phyloP scores from a whole-genome alignment of 2,797 vertebrate genomes.

The Micropoecilia bifurca region DNA sequence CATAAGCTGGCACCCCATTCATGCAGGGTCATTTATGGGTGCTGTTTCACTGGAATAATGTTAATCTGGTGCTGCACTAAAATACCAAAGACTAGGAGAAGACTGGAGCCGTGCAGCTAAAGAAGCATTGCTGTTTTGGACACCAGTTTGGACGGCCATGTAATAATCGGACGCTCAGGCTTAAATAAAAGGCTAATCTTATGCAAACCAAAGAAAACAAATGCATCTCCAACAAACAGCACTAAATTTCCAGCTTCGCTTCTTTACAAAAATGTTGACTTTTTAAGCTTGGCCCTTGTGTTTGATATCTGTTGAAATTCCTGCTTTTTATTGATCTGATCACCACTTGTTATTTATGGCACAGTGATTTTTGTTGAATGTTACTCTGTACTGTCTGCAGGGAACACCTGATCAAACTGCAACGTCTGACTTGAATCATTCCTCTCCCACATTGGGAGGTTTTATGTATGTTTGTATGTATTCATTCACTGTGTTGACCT shows the following conservation, averaged over 20 bases:
- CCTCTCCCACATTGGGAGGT: constrained; percentile 81
- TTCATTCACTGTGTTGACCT: constrained; percentile 58
- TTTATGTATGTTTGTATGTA: constrained; percentile 49
- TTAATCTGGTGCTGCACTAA: constrained; percentile 67
- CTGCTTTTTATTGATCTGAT: constrained; percentile 44
- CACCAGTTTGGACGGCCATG: constrained; percentile 14
- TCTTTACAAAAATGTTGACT: constrained; percentile 20
- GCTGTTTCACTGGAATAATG: constrained; percentile 69
- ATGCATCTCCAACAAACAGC: constrained; percentile 52
- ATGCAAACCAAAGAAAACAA: constrained; percentile 10
- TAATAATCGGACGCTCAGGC: constrained; percentile 13
- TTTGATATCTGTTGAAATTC: constrained; percentile 26
- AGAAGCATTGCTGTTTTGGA: constrained; percentile 45
- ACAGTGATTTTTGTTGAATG: constrained; percentile 60
- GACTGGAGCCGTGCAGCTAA: constrained; percentile 16
- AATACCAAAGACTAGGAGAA: constrained; percentile 44
- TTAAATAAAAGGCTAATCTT: background rate
- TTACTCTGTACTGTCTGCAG: constrained; percentile 65
- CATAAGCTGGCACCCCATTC: constrained; percentile 37
- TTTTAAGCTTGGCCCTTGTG: constrained; percentile 31
- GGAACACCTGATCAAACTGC: constrained; percentile 64
- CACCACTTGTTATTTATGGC: constrained; percentile 74
- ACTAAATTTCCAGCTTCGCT: constrained; percentile 35
- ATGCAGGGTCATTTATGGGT: constrained; percentile 41
- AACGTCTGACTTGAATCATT: constrained; percentile 69